Evolutionary conservation across 2,888 invertebrate genomes (phyloP).

Genomic region (Aquatica leii): DNA sequence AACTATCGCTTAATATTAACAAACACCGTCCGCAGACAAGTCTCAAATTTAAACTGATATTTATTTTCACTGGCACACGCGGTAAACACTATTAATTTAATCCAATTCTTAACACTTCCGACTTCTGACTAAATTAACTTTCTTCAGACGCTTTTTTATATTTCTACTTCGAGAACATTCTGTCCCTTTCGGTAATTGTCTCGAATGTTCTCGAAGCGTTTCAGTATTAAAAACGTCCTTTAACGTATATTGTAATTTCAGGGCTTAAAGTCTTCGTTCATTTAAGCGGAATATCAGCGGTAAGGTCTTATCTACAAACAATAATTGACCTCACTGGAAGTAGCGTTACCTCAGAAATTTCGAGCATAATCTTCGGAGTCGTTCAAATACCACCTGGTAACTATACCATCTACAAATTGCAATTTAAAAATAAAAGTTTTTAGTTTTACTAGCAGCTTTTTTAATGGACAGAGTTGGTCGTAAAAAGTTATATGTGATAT

Average conservation of each 20-base stretch:
- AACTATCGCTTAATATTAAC: no score
- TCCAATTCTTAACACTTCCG: no score
- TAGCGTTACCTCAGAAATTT: slow-evolving; percentile 64
- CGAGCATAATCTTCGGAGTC: slow-evolving; percentile 69
- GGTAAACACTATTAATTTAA: no score
- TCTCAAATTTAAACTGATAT: no score
- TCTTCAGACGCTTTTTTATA: no score
- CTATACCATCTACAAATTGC: slow-evolving; percentile 62
- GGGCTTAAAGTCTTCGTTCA: slow-evolving; percentile 68
- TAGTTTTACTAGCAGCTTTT: background rate
- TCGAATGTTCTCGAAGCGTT: no score
- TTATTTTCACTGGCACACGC: no score
- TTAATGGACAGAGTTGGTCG: slow-evolving; percentile 9
- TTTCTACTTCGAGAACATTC: no score
- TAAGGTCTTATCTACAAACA: slow-evolving; percentile 65
- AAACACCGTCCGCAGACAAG: no score
- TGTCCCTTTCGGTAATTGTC: no score
- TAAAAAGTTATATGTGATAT: background rate
- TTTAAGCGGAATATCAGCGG: slow-evolving; percentile 67
- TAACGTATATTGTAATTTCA: slow-evolving; percentile 60
- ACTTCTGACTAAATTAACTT: no score
- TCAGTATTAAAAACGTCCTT: no score
- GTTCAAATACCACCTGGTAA: slow-evolving; percentile 66
- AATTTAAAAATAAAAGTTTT: background rate
- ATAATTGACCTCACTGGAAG: slow-evolving; percentile 65